Evolutionary conservation across 2,888 invertebrate genomes (phyloP).

Genomic region (Lagria hirta): DNA sequence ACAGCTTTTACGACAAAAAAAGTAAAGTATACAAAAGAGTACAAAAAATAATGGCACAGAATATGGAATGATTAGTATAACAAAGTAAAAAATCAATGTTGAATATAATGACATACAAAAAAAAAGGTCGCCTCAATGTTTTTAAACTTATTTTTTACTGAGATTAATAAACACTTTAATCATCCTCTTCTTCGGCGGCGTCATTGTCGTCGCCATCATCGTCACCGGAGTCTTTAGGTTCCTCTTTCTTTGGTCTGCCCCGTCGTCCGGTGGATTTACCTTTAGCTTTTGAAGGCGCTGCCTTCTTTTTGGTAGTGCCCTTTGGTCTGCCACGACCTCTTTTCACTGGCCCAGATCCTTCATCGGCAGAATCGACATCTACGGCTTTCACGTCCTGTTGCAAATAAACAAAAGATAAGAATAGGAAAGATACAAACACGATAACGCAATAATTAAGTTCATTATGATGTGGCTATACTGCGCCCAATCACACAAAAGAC

Average conservation of each 20-base stretch:
- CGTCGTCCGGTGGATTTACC: constrained; percentile 51
- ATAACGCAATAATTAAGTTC: too few relatives aligned
- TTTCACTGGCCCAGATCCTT: constrained; percentile 53
- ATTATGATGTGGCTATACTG: too few relatives aligned
- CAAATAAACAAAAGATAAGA: constrained; percentile 8
- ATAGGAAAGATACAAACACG: not conserved
- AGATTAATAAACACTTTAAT: too few relatives aligned
- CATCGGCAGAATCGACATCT: constrained; percentile 40
- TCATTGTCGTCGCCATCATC: constrained; percentile 53
- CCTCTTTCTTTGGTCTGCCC: constrained; percentile 55
- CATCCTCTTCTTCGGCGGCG: constrained; percentile 48
- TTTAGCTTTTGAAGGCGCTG: constrained; percentile 49
- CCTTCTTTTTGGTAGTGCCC: constrained; percentile 57
- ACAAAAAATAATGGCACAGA: constrained; percentile 17
- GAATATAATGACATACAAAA: not conserved
- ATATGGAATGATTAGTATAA: constrained; percentile 17
- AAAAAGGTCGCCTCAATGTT: constrained; percentile 14
- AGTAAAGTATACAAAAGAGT: too few relatives aligned
- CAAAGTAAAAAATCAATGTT: not conserved
- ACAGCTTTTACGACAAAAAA: too few relatives aligned
- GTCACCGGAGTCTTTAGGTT: constrained; percentile 50
- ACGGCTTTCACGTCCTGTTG: constrained; percentile 33
- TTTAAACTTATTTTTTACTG: constrained; percentile 14
- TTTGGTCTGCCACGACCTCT: constrained; percentile 60
- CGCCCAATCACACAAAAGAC: too few relatives aligned